Conservation (phyloP, 2,113 vertebrate genomes). For the Alouatta palliata region DNA sequence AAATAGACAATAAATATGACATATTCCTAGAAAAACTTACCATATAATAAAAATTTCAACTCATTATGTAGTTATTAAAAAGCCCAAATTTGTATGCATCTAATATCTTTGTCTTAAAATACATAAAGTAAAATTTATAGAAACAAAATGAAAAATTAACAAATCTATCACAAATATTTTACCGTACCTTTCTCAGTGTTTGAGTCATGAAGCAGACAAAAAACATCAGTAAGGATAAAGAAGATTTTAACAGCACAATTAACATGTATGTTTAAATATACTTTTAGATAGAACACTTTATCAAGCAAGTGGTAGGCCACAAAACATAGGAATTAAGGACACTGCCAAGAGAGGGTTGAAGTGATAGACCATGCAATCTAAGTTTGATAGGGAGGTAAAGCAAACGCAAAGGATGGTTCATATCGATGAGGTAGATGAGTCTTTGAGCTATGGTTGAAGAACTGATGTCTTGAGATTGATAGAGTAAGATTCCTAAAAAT, state of each 20-base stretch:
- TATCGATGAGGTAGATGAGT: not conserved
- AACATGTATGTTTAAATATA: not conserved
- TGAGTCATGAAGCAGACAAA: not conserved
- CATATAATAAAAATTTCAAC: not conserved
- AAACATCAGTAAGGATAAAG: not conserved
- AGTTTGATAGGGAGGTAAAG: conserved; percentile 1
- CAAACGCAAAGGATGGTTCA: not conserved
- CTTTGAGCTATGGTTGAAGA: not conserved
- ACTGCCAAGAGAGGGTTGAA: not conserved
- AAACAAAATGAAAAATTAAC: not conserved
- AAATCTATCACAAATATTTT: not conserved
- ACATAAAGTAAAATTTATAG: not conserved
- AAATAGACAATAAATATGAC: not conserved
- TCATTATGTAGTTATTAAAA: not conserved
- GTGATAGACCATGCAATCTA: not conserved
- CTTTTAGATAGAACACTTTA: not conserved
- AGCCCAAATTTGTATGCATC: not conserved
- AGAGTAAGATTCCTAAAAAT: not conserved
- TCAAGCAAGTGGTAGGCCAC: not conserved
- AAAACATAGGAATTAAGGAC: not conserved
- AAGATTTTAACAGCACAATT: not conserved
- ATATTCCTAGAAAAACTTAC: not conserved
- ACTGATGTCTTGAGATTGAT: not conserved
- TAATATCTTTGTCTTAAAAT: not conserved
- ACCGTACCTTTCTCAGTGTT: not conserved